Evolutionary conservation across 2,113 vertebrate genomes (phyloP).

Genomic region (Melospiza georgiana): DNA sequence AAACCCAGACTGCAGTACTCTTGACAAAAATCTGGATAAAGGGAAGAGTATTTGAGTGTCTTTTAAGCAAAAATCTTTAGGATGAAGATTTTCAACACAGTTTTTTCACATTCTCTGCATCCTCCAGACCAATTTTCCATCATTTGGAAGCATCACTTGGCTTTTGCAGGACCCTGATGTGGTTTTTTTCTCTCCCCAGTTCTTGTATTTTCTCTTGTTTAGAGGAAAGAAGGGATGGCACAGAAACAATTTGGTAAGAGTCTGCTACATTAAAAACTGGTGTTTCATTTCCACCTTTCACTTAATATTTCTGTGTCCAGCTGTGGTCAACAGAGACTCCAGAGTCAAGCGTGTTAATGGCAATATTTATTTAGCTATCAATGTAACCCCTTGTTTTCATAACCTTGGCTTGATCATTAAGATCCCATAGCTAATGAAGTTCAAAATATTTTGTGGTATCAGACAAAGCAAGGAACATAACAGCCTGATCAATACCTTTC

Average conservation of each 20-base stretch:
- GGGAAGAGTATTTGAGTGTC: not conserved
- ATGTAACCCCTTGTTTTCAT: conserved; percentile 15
- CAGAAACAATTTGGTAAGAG: not conserved
- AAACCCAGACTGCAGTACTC: not conserved
- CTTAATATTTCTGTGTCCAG: not conserved
- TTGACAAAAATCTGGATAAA: not conserved
- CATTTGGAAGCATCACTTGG: not conserved
- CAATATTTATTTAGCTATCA: conserved; percentile 43
- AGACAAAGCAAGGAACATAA: not conserved
- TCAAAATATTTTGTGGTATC: not conserved
- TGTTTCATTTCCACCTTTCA: not conserved
- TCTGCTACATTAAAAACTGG: not conserved
- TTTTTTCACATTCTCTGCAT: not conserved
- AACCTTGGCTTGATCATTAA: not conserved
- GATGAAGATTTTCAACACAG: not conserved
- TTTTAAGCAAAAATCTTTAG: not conserved
- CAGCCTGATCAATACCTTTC: conserved; percentile 31
- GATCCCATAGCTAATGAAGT: not conserved
- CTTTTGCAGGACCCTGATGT: not conserved
- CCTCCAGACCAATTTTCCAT: not conserved
- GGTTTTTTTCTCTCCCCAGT: not conserved
- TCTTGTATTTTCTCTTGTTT: not conserved
- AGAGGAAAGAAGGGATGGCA: not conserved
- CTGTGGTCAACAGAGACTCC: not conserved
- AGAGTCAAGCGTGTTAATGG: not conserved